A percentile compares a stretch with the other conserved stretches of the same genome.
Conservation (phyloP, 2,797 vertebrate species). For the Heliangelus exortis region DNA sequence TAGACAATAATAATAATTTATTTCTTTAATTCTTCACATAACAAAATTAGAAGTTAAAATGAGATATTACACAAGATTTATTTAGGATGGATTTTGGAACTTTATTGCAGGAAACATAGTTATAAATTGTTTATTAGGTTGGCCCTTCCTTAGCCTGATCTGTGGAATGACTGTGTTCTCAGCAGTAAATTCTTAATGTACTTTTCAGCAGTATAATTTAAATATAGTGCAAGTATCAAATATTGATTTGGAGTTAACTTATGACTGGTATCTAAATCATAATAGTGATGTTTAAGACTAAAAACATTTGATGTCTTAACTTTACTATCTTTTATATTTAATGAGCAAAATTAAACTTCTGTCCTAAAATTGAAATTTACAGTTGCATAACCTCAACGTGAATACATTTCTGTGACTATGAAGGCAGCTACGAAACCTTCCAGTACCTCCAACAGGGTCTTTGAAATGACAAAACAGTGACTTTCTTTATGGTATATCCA, state of each 20-base stretch:
- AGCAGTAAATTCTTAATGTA: slow-evolving; percentile 56
- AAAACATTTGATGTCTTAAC: slow-evolving; percentile 38
- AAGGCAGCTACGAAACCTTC: slow-evolving; percentile 22
- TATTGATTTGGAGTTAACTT: slow-evolving; percentile 71
- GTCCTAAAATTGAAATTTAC: slow-evolving; percentile 42
- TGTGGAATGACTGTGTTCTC: slow-evolving; percentile 48
- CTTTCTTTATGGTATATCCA: background rate
- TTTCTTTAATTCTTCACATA: slow-evolving; percentile 30
- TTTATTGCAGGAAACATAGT: background rate
- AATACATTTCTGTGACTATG: slow-evolving; percentile 19
- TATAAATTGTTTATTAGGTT: slow-evolving; percentile 53
- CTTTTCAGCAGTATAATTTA: slow-evolving; percentile 68
- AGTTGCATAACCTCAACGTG: background rate
- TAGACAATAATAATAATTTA: slow-evolving; percentile 24
- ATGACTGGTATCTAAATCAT: slow-evolving; percentile 58
- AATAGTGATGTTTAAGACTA: slow-evolving; percentile 30
- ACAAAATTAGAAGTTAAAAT: slow-evolving; percentile 34
- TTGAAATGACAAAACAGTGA: background rate
- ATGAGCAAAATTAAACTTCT: slow-evolving; percentile 64
- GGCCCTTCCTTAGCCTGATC: slow-evolving; percentile 15
- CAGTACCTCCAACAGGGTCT: background rate
- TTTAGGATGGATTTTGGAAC: slow-evolving; percentile 11
- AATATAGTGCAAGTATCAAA: slow-evolving; percentile 58
- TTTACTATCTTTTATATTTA: slow-evolving; percentile 66
- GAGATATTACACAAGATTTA: slow-evolving; percentile 17